A percentile compares a stretch with the other conserved stretches of the same genome.
Conservation (phyloP, 2,888 invertebrate genomes). For the Aspidiotus destructor region DNA sequence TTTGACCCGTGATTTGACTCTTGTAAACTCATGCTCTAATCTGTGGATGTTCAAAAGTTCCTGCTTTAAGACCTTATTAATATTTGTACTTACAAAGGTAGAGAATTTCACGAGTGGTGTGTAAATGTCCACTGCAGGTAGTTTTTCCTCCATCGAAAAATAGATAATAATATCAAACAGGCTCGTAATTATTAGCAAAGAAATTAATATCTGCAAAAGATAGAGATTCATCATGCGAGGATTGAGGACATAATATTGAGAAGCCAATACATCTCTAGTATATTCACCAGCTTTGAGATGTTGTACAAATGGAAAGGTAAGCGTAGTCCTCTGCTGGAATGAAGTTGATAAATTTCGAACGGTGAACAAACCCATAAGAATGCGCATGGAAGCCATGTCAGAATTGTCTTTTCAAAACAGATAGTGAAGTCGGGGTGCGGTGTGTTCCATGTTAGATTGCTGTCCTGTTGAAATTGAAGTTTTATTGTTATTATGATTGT, state of each 20-base stretch:
- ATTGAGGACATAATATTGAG: too few relatives aligned
- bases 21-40: too few relatives aligned
- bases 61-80: too few relatives aligned
- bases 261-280: too few relatives aligned
- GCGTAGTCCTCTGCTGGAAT: conserved; percentile 63
- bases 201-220: conserved; percentile 45
- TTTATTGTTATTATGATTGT: too few relatives aligned
- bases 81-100: conserved; percentile 78
- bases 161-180: conserved; percentile 53
- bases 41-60: too few relatives aligned
- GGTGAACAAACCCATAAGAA: conserved; percentile 69
- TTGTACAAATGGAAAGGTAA: conserved; percentile 64
- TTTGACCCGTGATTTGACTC: too few relatives aligned
- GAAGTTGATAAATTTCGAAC: conserved; percentile 65
- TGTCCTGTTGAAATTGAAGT: conserved; percentile 54
- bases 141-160: not conserved
- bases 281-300: conserved; percentile 53
- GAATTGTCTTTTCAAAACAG: conserved; percentile 84
- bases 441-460: conserved; percentile 68
- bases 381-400: conserved; percentile 80
- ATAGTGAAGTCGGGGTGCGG: conserved; percentile 72
- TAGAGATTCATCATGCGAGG: too few relatives aligned
- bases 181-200: conserved; percentile 55
- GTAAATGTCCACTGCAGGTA: conserved; percentile 57
- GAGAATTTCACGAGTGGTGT: conserved; percentile 66